Evolutionary conservation across 1,140 invertebrate species (phyloP).

Genomic region (Araneus ventricosus): DNA sequence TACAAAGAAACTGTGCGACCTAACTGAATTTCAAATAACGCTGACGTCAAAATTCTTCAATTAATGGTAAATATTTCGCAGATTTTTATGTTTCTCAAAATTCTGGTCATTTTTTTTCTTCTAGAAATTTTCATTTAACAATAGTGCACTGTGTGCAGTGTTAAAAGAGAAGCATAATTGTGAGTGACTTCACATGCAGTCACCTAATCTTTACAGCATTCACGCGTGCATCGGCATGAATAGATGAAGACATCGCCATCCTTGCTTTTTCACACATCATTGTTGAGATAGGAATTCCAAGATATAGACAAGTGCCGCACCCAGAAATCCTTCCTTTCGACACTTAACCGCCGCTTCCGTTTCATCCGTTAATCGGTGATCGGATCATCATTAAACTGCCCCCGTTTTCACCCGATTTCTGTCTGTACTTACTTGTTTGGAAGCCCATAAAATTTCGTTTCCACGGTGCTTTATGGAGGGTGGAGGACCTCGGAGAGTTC

Average conservation of each 20-base stretch:
- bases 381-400: slow-evolving; percentile 27
- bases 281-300: slow-evolving; percentile 22
- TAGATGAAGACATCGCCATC: background rate
- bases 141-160: too few relatives aligned
- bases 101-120: too few relatives aligned
- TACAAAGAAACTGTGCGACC: too few relatives aligned
- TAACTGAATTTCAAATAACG: too few relatives aligned
- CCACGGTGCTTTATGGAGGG: background rate
- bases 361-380: slow-evolving; percentile 11
- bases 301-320: background rate
- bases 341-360: slow-evolving; percentile 24
- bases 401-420: slow-evolving; percentile 1
- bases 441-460: background rate
- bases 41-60: too few relatives aligned
- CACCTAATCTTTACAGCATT: background rate
- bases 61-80: too few relatives aligned
- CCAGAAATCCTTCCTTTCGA: slow-evolving; percentile 38
- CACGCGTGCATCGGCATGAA: background rate
- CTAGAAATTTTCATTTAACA: too few relatives aligned
- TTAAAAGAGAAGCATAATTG: background rate
- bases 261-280: background rate
- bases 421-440: slow-evolving; percentile 8
- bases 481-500: background rate
- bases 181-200: background rate
- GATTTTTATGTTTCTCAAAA: too few relatives aligned